Base-by-base conservation (phyloP, 2,113 vertebrate species). In the Triplophysa dalaica region DNA sequence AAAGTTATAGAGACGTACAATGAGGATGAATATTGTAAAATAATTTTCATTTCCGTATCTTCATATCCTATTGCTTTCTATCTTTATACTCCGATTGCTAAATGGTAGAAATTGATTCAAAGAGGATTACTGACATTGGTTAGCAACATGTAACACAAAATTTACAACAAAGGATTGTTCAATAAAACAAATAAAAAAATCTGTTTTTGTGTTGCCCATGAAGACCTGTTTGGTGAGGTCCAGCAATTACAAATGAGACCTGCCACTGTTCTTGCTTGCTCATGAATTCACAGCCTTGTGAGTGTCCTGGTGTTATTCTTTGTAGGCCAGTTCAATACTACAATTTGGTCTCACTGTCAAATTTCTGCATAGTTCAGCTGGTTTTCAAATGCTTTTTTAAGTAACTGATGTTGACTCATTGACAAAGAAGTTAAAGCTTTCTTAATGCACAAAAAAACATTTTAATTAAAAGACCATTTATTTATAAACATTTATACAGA, bases 211-310 rank as follows among this genome's bases (percentile, higher is more conserved):
- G 48, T 11, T 4, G 22, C 8, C 61, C 21, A 43, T 1, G 19
- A 62, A 74, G 10, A 62, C 22, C 38, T 26, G 62, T 58, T 65
- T 12, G 13, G 10, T 62, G 70, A 14, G 68, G 50, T 24, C 22
- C 17, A n/a, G 26, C 52, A 29, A 8, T 66, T 58, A 81, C 63
- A 68, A 22, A 74, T 61, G 73, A 70, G 67, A 50, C 67, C 38
- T 45, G 63, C 69, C 26, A 78, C 52, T 52, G 62, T 56, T 78
- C 67, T 70, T 33, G 68, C 67, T 78, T 78, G n/a, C 22, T 26
- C 76, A 68, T 75, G 63, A 74, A 74, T 78, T 82, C 70, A 78
- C 45, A 70, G 65, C 82, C 65, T 66, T 56, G 38, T 26, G 77
- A 41, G 38, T 26, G 24, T 62, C 65, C 66, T 69, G 24, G 21